Base-by-base conservation (phyloP, 2,888 invertebrate species). In the Pristionchus maxplancki region DNA sequence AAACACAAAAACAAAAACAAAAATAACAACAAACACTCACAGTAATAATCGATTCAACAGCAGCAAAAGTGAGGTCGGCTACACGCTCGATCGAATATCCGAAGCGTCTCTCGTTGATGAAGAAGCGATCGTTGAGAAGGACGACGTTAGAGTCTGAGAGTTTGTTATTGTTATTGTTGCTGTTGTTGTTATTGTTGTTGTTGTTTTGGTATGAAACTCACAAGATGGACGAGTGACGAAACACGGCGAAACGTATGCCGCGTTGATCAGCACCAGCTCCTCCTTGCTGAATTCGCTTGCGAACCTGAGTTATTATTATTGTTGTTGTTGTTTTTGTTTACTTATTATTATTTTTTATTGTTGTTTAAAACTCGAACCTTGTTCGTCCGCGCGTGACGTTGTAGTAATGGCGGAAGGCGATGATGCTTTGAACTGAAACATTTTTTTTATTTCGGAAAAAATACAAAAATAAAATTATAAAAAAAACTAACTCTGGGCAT, bases 21-120 rank as follows among this genome's bases (percentile, higher is more conserved):
- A n/a, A 50, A 4, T 50, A 2, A 2, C 2, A 15, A 17, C 11
- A 17, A 50, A 50, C 15, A 6, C 58, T 5, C 6, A 58, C 58
- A n/a, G 24, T 9, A n/a, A 58, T 4, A 24, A 5, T 58, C 24
- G 58, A 24, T 8, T 58, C 58, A 8, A 58, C n/a, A 3, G 58
- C 58, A 5, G 24, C 1, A n/a, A 58, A n/a, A 24, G 20, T 58
- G 24, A 58, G 58, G 58, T 58, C 58, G 24, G 58, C 24, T n/a
- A 58, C 9, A 24, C 58, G 58, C 58, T 58, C 58, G 58, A 58
- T 58, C n/a, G 58, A 58, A 24, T 58, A 58, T 8, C 58, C 58
- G 58, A 58, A 58, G 58, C 58, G 58, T 58, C 58, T 58, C 58
- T 58, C 58, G 58, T 58, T 58, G n/a, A 58, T 58, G 58, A 58